Conservation (phyloP, 1,140 invertebrate genomes). For the Scylla paramamosain region DNA sequence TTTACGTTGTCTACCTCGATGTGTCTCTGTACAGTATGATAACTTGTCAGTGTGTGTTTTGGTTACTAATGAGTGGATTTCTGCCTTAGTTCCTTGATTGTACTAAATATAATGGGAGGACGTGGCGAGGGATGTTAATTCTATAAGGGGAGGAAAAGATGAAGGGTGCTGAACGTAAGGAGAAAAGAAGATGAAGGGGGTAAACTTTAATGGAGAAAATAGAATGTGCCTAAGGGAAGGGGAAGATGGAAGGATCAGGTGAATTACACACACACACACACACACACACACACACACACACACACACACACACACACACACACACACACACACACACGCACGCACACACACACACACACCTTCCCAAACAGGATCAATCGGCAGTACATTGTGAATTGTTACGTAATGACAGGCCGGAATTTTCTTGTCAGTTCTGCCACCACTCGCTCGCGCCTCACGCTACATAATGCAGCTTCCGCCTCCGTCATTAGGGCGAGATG, state of each 20-base stretch:
- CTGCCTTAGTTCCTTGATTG: too few species aligned
- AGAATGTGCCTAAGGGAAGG: background rate
- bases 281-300: slow-evolving; percentile 24
- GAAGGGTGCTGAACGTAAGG: too few species aligned
- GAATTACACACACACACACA: slow-evolving; percentile 24
- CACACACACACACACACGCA: slow-evolving; percentile 29
- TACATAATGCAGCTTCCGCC: background rate
- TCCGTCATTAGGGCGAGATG: background rate
- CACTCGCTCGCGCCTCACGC: background rate
- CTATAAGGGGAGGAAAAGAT: too few species aligned
- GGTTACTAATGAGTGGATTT: too few species aligned
- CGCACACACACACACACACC: background rate
- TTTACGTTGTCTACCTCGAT: too few species aligned
- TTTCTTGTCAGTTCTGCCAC: background rate
- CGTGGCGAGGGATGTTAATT: too few species aligned
- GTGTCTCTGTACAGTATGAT: too few species aligned
- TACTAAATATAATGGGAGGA: too few species aligned
- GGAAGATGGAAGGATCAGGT: background rate
- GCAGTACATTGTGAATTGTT: background rate
- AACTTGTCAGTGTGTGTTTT: too few species aligned
- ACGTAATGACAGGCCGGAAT: background rate
- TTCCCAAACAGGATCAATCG: background rate
- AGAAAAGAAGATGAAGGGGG: too few species aligned
- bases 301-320: slow-evolving; percentile 25
- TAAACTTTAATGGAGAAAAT: background rate